Evolutionary conservation across 2,888 invertebrate genomes (phyloP).

Genomic region (Acrocyrtus sp.): DNA sequence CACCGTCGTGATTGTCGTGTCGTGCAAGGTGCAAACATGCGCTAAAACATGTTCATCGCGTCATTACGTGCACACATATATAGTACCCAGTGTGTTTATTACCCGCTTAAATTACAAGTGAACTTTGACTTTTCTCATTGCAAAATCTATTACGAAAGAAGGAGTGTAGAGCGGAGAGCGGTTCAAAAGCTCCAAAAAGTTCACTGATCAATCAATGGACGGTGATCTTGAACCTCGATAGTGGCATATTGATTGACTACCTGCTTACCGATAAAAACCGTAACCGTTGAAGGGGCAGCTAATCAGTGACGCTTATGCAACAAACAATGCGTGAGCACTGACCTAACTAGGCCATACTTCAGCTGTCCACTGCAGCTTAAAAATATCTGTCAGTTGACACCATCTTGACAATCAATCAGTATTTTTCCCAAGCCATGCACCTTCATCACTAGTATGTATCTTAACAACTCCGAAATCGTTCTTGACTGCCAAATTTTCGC

Average conservation of each 20-base stretch:
- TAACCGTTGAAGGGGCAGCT: too few relatives aligned
- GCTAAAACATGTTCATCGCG: not conserved
- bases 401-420: slow-evolving; percentile 19
- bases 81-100: too few relatives aligned
- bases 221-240: too few relatives aligned
- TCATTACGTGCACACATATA: too few relatives aligned
- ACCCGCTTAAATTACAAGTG: slow-evolving; percentile 2
- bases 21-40: slow-evolving; percentile 3
- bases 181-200: not conserved
- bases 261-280: too few relatives aligned
- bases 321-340: too few relatives aligned
- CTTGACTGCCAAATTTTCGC: too few relatives aligned
- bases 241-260: not conserved
- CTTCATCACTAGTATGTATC: too few relatives aligned
- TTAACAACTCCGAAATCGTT: too few relatives aligned
- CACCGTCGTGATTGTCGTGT: not conserved
- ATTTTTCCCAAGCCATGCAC: not conserved
- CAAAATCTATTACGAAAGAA: not conserved
- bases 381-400: not conserved
- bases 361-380: not conserved
- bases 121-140: slow-evolving; percentile 15
- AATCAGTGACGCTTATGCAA: too few relatives aligned
- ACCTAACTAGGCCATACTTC: too few relatives aligned
- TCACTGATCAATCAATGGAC: too few relatives aligned
- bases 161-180: not conserved